Evolutionary conservation across 1,140 invertebrate species (phyloP), one percentile per base, ranked within the genome.

Genomic region (Drosophila biarmipes): DNA sequence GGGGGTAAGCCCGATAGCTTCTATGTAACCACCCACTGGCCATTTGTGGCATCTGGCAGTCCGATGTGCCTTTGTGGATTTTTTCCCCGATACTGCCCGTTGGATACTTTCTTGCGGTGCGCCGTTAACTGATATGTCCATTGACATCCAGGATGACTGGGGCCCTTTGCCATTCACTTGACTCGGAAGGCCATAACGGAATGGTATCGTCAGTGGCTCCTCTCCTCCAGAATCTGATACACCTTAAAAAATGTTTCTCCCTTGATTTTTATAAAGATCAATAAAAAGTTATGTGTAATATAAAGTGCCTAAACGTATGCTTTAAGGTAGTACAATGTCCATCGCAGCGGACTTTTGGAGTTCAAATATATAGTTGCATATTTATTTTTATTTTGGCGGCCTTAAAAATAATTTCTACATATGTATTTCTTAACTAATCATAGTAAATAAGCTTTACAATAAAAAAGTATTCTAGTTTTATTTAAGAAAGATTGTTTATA

Each of bases 101-200:
- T 63, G 31, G 61, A 37, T 62, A 49, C 34, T 40, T 66, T 66
- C 43, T 67, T 67, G 35, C 59, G 21, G 35, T 40, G 61, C 59
- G 24, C 29, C 42, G 27, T 31, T 45, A 45, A 31, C 40, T 48
- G 57, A 52, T 29, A 19, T 52, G 43, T 67, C 61, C 61, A 63
- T 45, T 63, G 61, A 62, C 51, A 62, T 62, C 58, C n/a, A 14
- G 58, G 19, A 61, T 19, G 15, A 17, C 54, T 34, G 24, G 12
- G 37, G 35, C 54, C 59, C 37, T 59, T 42, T 62, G 54, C 59
- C 54, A 61, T 27, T 63, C 55, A 63, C 61, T 63, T 61, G 61
- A 63, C 61, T 43, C n/a, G 15, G 4, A 12, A 19, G 24, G 14
- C 27, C n/a, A 29, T 49, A 31, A 49, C 46, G 10, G 27, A 49